phyloP scores from a whole-genome alignment of 2,888 invertebrate genomes.

The Sesia bembeciformis region DNA sequence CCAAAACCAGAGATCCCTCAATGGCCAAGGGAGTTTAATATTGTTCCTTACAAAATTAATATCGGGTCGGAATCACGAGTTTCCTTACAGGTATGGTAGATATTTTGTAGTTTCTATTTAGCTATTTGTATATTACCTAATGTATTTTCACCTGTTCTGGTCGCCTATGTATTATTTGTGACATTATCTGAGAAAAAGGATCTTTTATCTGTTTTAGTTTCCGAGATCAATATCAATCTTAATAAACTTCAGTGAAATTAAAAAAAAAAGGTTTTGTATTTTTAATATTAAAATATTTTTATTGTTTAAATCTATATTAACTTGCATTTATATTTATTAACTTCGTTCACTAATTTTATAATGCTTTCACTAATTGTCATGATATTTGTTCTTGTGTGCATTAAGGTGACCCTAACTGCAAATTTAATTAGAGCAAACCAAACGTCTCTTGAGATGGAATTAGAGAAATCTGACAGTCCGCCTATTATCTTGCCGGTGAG shows the following conservation, averaged over 20 bases:
- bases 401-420: constrained; percentile 72
- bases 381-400: neutral
- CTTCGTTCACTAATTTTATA: no score
- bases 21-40: constrained; percentile 71
- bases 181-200: no score
- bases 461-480: constrained; percentile 74
- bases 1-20: constrained; percentile 52
- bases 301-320: no score
- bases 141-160: neutral
- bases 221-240: no score
- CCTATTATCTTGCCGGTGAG: constrained; percentile 66
- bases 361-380: no score
- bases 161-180: no score
- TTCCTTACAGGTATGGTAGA: constrained; percentile 46
- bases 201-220: no score
- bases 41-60: constrained; percentile 57
- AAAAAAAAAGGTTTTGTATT: no score
- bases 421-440: constrained; percentile 62
- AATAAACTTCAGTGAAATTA: no score
- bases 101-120: neutral
- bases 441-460: constrained; percentile 62
- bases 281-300: no score
- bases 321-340: no score
- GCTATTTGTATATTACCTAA: neutral
- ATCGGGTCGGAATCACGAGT: constrained; percentile 59